Percentiles rank a stretch among this genome's conserved stretches.
These are phyloP conservation scores for Rhodophaea formosa DNA, from an alignment of 2,888 invertebrate genomes.

Conservation along the genomic window DNA sequence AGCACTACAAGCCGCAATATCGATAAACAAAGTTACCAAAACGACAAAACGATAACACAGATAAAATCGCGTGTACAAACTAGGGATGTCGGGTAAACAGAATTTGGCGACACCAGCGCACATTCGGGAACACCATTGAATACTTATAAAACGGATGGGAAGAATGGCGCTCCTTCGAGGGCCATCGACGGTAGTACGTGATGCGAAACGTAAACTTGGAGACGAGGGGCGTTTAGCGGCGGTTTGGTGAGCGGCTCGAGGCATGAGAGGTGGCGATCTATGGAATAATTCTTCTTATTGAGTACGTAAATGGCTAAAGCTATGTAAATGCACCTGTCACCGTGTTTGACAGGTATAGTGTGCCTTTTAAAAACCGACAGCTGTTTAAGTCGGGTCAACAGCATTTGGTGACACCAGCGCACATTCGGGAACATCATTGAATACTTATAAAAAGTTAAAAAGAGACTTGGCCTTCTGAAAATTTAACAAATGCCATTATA, in stretches of 20 bases:
- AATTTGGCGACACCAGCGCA: conserved; percentile 37
- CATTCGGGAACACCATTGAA: conserved; percentile 57
- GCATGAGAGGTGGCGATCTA: background rate
- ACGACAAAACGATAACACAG: conserved; percentile 15
- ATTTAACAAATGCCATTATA: too few relatives aligned
- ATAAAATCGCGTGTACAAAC: conserved; percentile 28
- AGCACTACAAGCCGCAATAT: background rate
- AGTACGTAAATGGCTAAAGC: too few relatives aligned
- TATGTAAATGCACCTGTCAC: too few relatives aligned
- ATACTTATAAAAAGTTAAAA: conserved; percentile 62
- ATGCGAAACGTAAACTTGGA: conserved; percentile 53
- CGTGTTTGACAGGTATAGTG: too few relatives aligned
- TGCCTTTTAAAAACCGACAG: too few relatives aligned
- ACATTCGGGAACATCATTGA: conserved; percentile 54
- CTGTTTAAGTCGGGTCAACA: conserved; percentile 37
- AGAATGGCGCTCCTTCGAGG: conserved; percentile 52
- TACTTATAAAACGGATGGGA: conserved; percentile 57
- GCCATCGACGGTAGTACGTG: conserved; percentile 56
- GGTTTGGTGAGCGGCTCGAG: conserved; percentile 30
- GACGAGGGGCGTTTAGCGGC: conserved; percentile 46
- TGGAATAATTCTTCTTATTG: background rate
- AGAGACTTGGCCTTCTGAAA: too few relatives aligned
- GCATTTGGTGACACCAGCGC: conserved; percentile 37
- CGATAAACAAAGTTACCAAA: background rate
- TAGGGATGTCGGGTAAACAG: conserved; percentile 36